Conservation (phyloP, 2,888 invertebrate genomes). For the Bedellia somnulentella region DNA sequence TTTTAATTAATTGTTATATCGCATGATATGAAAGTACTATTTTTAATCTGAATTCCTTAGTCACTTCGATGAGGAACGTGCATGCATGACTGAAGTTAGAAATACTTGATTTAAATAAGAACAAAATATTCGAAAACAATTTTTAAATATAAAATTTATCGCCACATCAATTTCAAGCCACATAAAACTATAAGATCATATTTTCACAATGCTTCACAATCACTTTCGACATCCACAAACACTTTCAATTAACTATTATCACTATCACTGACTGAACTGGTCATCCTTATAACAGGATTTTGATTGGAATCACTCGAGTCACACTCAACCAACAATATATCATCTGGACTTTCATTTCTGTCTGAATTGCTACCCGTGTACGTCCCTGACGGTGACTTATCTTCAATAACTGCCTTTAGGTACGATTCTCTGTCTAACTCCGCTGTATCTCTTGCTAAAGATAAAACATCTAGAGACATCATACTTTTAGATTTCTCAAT, state of each 20-base stretch:
- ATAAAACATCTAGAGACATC: conserved; percentile 50
- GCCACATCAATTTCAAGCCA: no score
- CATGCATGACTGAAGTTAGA: no score
- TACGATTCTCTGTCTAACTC: conserved; percentile 47
- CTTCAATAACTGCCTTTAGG: conserved; percentile 49
- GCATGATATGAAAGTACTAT: no score
- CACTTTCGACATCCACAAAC: no score
- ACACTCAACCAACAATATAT: conserved; percentile 50
- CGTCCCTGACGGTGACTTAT: conserved; percentile 46
- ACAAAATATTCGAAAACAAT: no score
- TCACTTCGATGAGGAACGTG: no score
- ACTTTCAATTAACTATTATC: conserved; percentile 46
- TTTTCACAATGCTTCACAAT: no score
- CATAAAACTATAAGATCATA: no score
- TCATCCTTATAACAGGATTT: conserved; percentile 51
- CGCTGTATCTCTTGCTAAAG: conserved; percentile 38
- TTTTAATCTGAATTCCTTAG: no score
- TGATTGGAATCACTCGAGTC: conserved; percentile 50
- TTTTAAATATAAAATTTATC: no score
- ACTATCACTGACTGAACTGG: conserved; percentile 44
- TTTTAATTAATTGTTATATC: no score
- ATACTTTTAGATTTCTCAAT: conserved; percentile 47
- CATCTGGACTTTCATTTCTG: conserved; percentile 47
- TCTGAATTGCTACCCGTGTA: conserved; percentile 52
- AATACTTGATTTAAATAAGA: no score